phyloP scores from a whole-genome alignment of 2,113 vertebrate species.

The Grus americana region DNA sequence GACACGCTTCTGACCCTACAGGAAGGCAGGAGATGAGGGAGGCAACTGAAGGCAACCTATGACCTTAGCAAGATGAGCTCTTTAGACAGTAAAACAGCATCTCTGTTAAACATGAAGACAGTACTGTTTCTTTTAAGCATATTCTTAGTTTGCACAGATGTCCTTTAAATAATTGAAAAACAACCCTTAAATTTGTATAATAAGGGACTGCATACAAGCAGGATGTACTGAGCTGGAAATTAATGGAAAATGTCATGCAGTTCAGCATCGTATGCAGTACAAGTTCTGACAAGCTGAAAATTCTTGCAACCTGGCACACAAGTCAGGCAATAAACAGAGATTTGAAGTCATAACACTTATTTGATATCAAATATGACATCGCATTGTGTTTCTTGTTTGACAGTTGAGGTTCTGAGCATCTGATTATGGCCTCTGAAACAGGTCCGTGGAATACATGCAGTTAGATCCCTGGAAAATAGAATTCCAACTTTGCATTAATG shows the following conservation, averaged over 20 bases:
- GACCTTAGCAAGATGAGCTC: neutral
- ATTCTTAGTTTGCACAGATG: neutral
- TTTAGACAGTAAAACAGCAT: neutral
- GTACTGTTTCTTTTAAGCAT: neutral
- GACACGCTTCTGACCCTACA: neutral
- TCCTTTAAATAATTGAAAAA: slow-evolving; percentile 26
- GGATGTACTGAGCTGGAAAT: neutral
- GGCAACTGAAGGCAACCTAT: neutral
- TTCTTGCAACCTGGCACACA: neutral
- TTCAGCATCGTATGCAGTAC: neutral
- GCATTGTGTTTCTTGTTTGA: neutral
- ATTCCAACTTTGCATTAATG: neutral
- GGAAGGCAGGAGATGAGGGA: neutral
- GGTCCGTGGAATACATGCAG: neutral
- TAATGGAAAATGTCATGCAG: neutral
- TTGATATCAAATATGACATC: neutral
- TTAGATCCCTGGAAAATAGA: neutral
- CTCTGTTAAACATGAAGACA: neutral
- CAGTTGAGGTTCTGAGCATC: neutral
- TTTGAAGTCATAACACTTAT: neutral
- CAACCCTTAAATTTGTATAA: neutral
- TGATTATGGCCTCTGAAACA: neutral
- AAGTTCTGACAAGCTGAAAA: neutral
- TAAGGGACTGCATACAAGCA: neutral
- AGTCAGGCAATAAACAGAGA: neutral